Conservation (phyloP, 35 echinoderm and acorn worm genomes). For the Apostichopus californicus region DNA sequence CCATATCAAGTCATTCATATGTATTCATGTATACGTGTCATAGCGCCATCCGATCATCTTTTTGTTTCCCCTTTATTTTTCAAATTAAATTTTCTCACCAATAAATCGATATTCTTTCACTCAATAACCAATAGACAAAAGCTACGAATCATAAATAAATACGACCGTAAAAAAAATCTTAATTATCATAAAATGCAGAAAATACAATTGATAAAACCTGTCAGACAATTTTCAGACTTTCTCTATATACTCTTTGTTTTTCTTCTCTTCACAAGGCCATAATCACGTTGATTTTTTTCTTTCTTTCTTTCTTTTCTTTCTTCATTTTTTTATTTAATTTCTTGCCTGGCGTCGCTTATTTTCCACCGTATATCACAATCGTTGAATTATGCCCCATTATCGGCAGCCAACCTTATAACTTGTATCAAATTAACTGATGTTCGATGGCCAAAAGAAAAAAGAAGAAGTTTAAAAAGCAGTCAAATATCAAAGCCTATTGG, state of each 20-base stretch:
- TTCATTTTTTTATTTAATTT: conserved; percentile 4
- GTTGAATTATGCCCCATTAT: conserved; percentile 47
- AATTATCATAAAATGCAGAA: conserved; percentile 13
- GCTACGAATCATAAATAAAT: background rate
- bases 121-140: conserved; percentile 30
- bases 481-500: conserved; percentile 32
- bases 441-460: conserved; percentile 5
- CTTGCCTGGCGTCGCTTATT: conserved; percentile 24
- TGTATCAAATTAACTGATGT: conserved; percentile 52
- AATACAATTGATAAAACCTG: conserved; percentile 20
- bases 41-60: too few relatives aligned
- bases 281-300: background rate
- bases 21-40: too few relatives aligned
- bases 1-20: too few relatives aligned
- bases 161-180: background rate
- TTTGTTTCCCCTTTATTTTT: too few relatives aligned
- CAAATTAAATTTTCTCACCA: conserved; percentile 12
- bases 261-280: background rate
- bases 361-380: conserved; percentile 19
- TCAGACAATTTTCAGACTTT: background rate
- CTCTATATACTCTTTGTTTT: background rate
- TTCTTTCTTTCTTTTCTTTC: background rate
- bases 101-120: conserved; percentile 15
- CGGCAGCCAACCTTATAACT: conserved; percentile 41
- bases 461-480: background rate